phyloP scores from a whole-genome alignment of 2,113 vertebrate genomes.

The Nematolebias whitei region DNA sequence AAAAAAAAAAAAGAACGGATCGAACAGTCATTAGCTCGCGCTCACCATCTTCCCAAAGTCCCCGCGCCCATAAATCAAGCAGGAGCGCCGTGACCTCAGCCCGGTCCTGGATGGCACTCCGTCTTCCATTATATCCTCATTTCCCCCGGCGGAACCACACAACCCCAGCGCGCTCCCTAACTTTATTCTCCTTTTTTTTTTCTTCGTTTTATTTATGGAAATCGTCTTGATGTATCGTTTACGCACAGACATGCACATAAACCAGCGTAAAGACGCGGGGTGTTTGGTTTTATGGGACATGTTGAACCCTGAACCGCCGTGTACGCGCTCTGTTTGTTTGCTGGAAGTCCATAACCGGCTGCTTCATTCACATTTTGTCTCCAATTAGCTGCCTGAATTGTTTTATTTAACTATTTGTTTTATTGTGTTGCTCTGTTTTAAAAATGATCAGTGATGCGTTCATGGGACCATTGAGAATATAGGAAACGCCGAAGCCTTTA shows the following conservation, averaged over 20 bases:
- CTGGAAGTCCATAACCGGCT: slow-evolving; percentile 41
- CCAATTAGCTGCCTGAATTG: slow-evolving; percentile 1
- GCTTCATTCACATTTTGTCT: slow-evolving; percentile 54
- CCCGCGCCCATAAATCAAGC: slow-evolving; percentile 81
- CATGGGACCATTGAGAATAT: not conserved
- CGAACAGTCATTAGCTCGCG: slow-evolving; percentile 81
- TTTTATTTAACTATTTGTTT: not conserved
- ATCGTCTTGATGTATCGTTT: slow-evolving; percentile 68
- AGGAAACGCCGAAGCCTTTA: not conserved
- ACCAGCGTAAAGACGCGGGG: slow-evolving; percentile 43
- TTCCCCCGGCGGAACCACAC: slow-evolving; percentile 73
- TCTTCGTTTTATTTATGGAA: slow-evolving; percentile 33
- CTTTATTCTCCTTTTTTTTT: slow-evolving; percentile 9
- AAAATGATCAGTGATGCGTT: not conserved
- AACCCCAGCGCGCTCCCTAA: slow-evolving; percentile 60
- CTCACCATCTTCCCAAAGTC: slow-evolving; percentile 79
- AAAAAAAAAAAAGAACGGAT: slow-evolving; percentile 53
- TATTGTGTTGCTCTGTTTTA: not conserved
- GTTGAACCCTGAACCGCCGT: slow-evolving; percentile 28
- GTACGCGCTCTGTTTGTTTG: slow-evolving; percentile 38
- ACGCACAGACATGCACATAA: slow-evolving; percentile 24
- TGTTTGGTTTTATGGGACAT: slow-evolving; percentile 52
- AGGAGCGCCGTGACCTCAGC: slow-evolving; percentile 79
- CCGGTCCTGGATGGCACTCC: slow-evolving; percentile 75
- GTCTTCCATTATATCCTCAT: slow-evolving; percentile 78